These are phyloP conservation scores for Halictus ligatus DNA, from an alignment of 2,888 invertebrate species.

Conservation along the genomic window DNA sequence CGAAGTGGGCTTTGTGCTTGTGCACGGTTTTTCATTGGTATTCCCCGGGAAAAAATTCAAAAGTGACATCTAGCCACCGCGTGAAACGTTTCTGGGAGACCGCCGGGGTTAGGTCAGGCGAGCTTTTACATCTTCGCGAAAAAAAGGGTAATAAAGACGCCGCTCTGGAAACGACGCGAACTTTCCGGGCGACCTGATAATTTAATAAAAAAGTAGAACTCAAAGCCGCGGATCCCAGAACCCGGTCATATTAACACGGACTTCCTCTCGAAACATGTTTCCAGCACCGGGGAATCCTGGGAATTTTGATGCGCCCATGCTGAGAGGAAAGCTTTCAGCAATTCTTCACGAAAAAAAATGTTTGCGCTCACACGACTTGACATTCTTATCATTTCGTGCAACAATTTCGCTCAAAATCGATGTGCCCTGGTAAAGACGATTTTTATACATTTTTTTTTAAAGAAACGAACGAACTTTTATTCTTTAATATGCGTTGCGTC, in stretches of 20 bases:
- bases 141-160: neutral
- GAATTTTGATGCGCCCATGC: neutral
- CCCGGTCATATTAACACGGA: neutral
- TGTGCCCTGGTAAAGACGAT: neutral
- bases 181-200: neutral
- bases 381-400: neutral
- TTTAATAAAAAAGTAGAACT: slow-evolving; percentile 4
- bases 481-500: too few relatives aligned
- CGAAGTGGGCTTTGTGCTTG: neutral
- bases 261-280: neutral
- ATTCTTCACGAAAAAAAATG: neutral
- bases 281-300: neutral
- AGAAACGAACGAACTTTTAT: too few relatives aligned
- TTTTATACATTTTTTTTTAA: neutral
- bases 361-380: neutral
- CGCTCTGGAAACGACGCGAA: neutral
- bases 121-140: neutral
- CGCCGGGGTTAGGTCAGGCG: neutral
- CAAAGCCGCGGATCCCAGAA: neutral
- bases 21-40: neutral
- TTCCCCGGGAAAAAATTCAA: neutral
- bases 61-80: neutral
- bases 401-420: neutral
- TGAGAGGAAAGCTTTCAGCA: neutral
- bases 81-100: neutral